phyloP scores from a whole-genome alignment of 2,888 invertebrate species.

The Cryptophagus acutangulus region DNA sequence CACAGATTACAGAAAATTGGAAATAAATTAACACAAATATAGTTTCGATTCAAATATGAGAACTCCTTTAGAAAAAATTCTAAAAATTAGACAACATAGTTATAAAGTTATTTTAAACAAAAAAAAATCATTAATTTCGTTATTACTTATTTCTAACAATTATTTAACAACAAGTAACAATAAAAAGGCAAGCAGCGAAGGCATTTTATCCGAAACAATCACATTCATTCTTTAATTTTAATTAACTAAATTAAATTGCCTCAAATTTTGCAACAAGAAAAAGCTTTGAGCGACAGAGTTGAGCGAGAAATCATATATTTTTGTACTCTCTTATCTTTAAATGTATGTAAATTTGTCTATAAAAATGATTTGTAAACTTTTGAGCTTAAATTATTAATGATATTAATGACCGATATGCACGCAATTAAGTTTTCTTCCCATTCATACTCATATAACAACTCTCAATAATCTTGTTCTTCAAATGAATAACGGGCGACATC shows the following conservation, averaged over 20 bases:
- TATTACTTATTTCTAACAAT: too few species aligned
- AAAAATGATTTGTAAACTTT: background rate
- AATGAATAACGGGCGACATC: slow-evolving; percentile 39
- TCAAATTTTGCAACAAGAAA: slow-evolving; percentile 11
- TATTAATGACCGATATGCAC: background rate
- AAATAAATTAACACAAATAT: too few species aligned
- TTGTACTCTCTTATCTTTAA: too few species aligned
- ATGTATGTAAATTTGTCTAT: background rate
- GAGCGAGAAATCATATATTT: too few species aligned
- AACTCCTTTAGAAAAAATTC: too few species aligned
- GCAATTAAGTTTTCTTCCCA: slow-evolving; percentile 28
- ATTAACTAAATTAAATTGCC: slow-evolving; percentile 3
- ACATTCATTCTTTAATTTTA: slow-evolving; percentile 6
- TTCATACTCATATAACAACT: slow-evolving; percentile 41
- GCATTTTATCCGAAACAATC: slow-evolving; percentile 17
- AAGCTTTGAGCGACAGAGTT: too few species aligned
- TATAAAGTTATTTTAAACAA: too few species aligned
- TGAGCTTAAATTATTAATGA: background rate
- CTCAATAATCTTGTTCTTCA: slow-evolving; percentile 34
- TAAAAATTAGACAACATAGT: too few species aligned
- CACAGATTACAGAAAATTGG: too few species aligned
- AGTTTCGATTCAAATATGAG: too few species aligned
- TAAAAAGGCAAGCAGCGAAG: slow-evolving; percentile 26
- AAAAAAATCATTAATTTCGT: too few species aligned
- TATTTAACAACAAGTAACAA: slow-evolving; percentile 22